Percentiles rank a stretch among this genome's conserved stretches.
Evolutionary conservation across 2,113 vertebrate genomes (phyloP).

Genomic region (Sterna hirundo): DNA sequence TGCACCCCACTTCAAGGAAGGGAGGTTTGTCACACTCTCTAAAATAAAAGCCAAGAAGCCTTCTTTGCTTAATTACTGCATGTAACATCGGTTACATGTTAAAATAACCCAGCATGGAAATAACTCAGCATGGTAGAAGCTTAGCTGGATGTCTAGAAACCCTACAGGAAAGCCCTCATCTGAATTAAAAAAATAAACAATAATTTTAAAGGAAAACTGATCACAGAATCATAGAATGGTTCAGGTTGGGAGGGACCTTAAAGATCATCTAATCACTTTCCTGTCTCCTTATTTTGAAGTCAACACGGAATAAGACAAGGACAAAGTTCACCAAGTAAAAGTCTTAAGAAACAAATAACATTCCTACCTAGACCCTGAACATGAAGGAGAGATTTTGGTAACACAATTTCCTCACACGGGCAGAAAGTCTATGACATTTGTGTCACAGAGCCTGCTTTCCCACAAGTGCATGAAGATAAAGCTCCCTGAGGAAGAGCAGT

Average conservation of each 20-base stretch:
- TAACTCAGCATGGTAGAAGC: neutral
- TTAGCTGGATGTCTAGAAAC: neutral
- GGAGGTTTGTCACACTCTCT: neutral
- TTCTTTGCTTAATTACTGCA: neutral
- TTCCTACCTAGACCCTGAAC: neutral
- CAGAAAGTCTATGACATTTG: neutral
- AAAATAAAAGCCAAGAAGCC: neutral
- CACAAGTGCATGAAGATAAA: rapidly evolving
- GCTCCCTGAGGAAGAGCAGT: neutral
- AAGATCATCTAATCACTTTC: neutral
- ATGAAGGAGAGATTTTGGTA: neutral
- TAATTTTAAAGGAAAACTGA: neutral
- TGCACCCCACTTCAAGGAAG: neutral
- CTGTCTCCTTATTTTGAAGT: neutral
- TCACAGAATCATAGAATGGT: neutral
- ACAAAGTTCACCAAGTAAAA: neutral
- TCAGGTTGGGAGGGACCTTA: too few relatives aligned
- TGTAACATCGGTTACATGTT: neutral
- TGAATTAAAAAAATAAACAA: neutral
- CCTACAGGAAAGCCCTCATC: neutral
- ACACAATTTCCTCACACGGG: neutral
- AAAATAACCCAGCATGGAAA: neutral
- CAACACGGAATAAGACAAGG: neutral
- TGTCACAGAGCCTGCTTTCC: neutral
- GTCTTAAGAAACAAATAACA: neutral